phyloP scores from a whole-genome alignment of 2,113 vertebrate genomes.

The Myxocyprinus asiaticus region DNA sequence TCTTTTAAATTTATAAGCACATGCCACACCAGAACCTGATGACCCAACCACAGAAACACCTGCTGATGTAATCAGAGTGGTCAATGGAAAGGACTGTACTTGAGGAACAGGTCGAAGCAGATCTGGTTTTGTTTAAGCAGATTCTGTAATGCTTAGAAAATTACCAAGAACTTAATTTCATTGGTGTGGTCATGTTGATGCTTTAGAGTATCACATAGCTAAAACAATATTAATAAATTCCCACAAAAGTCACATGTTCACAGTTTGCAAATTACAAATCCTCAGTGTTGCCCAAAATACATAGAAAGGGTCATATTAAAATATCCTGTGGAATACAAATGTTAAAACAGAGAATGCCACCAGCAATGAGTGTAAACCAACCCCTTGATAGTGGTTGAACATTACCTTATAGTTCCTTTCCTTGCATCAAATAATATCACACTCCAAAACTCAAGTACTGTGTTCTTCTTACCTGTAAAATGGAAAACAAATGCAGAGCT shows the following conservation, averaged over 20 bases:
- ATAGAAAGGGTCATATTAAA: too few species aligned
- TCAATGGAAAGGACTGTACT: conserved; percentile 9
- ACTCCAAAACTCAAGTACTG: neutral
- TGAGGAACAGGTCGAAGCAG: neutral
- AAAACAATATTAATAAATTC: neutral
- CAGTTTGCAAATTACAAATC: too few species aligned
- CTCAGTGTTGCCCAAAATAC: too few species aligned
- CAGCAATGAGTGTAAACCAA: too few species aligned
- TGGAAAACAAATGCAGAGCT: too few species aligned
- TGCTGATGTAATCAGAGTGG: conserved; percentile 14
- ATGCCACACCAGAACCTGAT: conserved; percentile 15
- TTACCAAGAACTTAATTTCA: neutral
- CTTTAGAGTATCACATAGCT: neutral
- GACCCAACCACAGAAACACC: conserved; percentile 1
- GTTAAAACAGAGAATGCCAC: too few species aligned
- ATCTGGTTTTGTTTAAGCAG: neutral
- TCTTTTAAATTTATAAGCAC: neutral
- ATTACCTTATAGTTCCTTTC: too few species aligned
- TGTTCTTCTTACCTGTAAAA: neutral
- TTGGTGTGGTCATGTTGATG: neutral
- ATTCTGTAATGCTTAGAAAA: neutral
- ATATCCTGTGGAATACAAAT: too few species aligned
- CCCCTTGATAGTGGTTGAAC: too few species aligned
- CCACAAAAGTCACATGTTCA: too few species aligned
- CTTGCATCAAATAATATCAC: too few species aligned